phyloP scores from a whole-genome alignment of 2,888 invertebrate genomes.

The Plusia festucae region DNA sequence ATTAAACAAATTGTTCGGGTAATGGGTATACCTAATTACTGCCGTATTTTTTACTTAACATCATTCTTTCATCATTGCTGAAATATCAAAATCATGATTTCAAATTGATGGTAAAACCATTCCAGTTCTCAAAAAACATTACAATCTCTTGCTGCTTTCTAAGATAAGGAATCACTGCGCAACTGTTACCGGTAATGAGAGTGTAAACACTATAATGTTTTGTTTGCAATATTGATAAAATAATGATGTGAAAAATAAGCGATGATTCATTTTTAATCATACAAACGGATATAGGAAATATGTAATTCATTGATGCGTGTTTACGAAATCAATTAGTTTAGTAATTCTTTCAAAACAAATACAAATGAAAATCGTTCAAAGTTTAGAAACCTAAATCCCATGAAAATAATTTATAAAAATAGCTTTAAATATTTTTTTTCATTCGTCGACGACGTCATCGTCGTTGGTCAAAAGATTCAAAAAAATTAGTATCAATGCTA shows the following conservation, averaged over 20 bases:
- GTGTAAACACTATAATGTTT: constrained; percentile 33
- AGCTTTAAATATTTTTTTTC: too few relatives aligned
- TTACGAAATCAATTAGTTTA: not conserved
- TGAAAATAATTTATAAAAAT: too few relatives aligned
- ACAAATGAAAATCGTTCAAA: too few relatives aligned
- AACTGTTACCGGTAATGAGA: constrained; percentile 17
- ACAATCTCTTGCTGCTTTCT: constrained; percentile 23
- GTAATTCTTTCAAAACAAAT: not conserved
- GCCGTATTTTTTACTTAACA: too few relatives aligned
- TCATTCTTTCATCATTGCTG: not conserved
- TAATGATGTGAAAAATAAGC: constrained; percentile 27
- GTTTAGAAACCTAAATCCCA: too few relatives aligned
- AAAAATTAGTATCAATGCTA: too few relatives aligned
- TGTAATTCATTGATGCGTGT: not conserved
- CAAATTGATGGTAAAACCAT: constrained; percentile 14
- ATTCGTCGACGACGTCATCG: too few relatives aligned
- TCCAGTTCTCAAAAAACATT: constrained; percentile 19
- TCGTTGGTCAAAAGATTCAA: too few relatives aligned
- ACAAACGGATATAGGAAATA: not conserved
- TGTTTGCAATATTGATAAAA: constrained; percentile 29
- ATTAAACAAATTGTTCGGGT: too few relatives aligned
- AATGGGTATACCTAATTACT: too few relatives aligned
- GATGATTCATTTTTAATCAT: constrained; percentile 36
- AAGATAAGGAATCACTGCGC: constrained; percentile 15
- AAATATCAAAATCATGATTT: constrained; percentile 17